Evolutionary conservation across 2,113 vertebrate species (phyloP), one percentile per base, ranked within the genome.

Genomic region (Pelusios castaneus): DNA sequence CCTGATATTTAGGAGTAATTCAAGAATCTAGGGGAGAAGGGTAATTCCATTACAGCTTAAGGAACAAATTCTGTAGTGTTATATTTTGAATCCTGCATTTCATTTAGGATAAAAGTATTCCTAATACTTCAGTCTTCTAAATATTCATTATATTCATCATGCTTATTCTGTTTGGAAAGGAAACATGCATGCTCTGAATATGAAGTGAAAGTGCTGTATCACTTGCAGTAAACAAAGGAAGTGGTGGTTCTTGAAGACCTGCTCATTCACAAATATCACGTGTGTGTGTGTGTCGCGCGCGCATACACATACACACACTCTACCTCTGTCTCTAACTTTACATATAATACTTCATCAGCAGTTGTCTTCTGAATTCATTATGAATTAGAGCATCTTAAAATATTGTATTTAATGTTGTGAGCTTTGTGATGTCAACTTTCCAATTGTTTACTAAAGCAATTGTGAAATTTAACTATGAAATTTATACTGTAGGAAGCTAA

Each of bases 401-500:
- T 51, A 91, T 7, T 5, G 4, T n/a, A 29, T 41, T 91, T 63
- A 47, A 79, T 84, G 29, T 29, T 85, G 25, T 82, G 87, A 10
- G 54, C 93, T 73, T 89, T 90, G 3, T 1, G 7, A 82, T 94
- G 88, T 93, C 63, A 82, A 31, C 38, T 29, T 91, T 87, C 82
- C 73, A 86, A 91, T 94, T 85, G 49, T 92, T 97, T 93, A 77
- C 80, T 73, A 58, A 47, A 82, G 49, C 93, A 94, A 82, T 88
- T 82, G 86, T 80, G 89, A 51, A 89, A 87, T 21, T 92, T 84
- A 80, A 54, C 88, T 82, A 25, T 90, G 87, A 92, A 96, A 91
- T 94, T 47, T 94, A 88, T 90, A 41, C 84, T 92, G 56, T 84
- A 88, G 91, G 41, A 58, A 93, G 56, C 88, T 92, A 87, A 91